Evolutionary conservation across 1,140 invertebrate genomes (phyloP).

Genomic region (Drosophila punjabiensis): DNA sequence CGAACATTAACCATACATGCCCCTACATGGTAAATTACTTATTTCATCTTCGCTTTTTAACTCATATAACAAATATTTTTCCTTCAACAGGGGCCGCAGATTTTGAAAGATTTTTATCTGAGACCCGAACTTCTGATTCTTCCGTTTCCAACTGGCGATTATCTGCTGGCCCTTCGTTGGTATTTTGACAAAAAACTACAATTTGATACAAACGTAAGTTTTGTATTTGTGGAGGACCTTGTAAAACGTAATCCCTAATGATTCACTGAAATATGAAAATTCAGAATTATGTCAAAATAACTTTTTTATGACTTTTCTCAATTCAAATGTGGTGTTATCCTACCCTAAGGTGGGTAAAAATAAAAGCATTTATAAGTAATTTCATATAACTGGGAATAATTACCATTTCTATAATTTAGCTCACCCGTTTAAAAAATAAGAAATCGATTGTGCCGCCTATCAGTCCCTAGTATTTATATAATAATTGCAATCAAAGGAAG

Average conservation of each 20-base stretch:
- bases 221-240: slow-evolving; percentile 16
- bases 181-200: slow-evolving; percentile 2
- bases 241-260: not conserved
- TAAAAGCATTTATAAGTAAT: not conserved
- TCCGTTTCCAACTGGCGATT: slow-evolving; percentile 35
- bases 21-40: slow-evolving; percentile 19
- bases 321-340: not conserved
- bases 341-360: not conserved
- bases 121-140: slow-evolving; percentile 10
- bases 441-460: not conserved
- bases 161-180: slow-evolving; percentile 8
- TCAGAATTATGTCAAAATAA: not conserved
- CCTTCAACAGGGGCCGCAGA: not conserved
- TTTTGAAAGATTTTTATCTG: slow-evolving; percentile 18
- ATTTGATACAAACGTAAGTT: slow-evolving; percentile 22
- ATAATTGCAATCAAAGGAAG: not conserved
- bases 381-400: not conserved
- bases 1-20: slow-evolving; percentile 37
- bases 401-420: too few relatives aligned
- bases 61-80: not conserved
- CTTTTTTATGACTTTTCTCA: not conserved
- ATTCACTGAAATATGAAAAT: not conserved
- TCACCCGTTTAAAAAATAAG: not conserved
- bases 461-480: not conserved
- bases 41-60: not conserved